phyloP scores from a whole-genome alignment of 1,140 invertebrate species.

The Aporrectodea caliginosa region DNA sequence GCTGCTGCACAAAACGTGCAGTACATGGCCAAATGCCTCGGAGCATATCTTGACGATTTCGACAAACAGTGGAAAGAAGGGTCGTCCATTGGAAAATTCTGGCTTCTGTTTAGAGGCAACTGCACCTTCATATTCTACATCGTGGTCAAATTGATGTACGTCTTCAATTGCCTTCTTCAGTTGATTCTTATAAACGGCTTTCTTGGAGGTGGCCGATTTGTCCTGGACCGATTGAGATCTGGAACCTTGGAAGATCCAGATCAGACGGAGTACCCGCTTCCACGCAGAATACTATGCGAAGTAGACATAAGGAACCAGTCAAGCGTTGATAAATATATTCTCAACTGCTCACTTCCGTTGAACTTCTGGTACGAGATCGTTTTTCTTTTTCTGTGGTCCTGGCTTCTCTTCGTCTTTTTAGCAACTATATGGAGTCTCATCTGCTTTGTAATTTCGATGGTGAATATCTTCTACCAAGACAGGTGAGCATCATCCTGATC shows the following conservation, averaged over 20 bases:
- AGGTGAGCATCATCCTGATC: too few species aligned
- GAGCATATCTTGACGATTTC: neutral
- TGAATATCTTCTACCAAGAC: neutral
- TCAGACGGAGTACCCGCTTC: too few species aligned
- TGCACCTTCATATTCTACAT: neutral
- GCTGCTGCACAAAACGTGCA: neutral
- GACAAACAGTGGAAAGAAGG: neutral
- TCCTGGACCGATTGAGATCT: too few species aligned
- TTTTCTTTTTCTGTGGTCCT: constrained; percentile 61
- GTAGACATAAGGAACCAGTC: constrained; percentile 37
- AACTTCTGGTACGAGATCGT: constrained; percentile 61
- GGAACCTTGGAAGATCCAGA: too few species aligned
- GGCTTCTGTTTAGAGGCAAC: neutral
- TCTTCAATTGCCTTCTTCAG: neutral
- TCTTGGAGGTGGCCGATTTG: neutral
- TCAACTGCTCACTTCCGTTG: constrained; percentile 60
- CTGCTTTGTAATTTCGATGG: neutral
- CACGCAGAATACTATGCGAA: neutral
- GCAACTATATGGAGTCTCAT: constrained; percentile 55
- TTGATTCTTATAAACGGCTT: neutral
- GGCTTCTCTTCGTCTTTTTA: constrained; percentile 59
- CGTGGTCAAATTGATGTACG: neutral
- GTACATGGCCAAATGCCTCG: neutral
- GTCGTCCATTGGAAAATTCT: neutral
- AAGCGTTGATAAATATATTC: constrained; percentile 58